Base-by-base conservation (phyloP, 2,797 vertebrate species). In the Acanthopagrus latus region DNA sequence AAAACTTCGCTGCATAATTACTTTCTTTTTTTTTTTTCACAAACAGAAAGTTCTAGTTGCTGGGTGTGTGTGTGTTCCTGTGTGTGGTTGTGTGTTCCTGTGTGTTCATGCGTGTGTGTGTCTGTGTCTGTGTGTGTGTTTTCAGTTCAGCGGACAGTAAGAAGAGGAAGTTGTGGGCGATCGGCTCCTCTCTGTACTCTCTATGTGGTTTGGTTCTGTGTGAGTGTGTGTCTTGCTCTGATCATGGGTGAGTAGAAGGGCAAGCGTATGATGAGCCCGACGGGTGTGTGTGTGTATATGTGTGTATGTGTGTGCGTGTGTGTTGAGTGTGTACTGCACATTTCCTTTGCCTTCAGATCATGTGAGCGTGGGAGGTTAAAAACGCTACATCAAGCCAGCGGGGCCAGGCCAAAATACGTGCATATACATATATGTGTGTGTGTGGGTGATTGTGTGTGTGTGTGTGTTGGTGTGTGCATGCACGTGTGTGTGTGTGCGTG, bases 181-280 rank as follows among this genome's bases (percentile, higher is more conserved):
- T 77, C 62, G 64, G 85, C 83, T 89, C 77, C 70, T 89, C 78
- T 91, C 88, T 91, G 86, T 88, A 88, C 86, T 90, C 81, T 88
- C 77, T 82, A 78, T 86, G 93, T 81, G 92, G 90, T 92, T 91
- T 91, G 58, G 60, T 82, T 83, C 80, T 89, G 82, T 88, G 86
- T 78, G 84, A 85, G 86, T 86, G 72, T 89, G 86, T 70, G 78
- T 87, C 81, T 87, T 90, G 65, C 84, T 89, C 87, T 89, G 87
- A 88, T 93, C 92, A 86, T 86, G 90, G 93, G 88, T 92, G 87
- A 91, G 78, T 80, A 89, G 76, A 88, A 91, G 91, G 89, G 85
- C 87, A 92, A 84, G 79, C 67, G 11, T 71, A 87, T 77, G 83
- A 91, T 86, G 84, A 87, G 82, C 66, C 78, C 13, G 17, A 55